Evolutionary conservation across 2,888 invertebrate genomes (phyloP).

Genomic region (Caenorhabditis virilis): DNA sequence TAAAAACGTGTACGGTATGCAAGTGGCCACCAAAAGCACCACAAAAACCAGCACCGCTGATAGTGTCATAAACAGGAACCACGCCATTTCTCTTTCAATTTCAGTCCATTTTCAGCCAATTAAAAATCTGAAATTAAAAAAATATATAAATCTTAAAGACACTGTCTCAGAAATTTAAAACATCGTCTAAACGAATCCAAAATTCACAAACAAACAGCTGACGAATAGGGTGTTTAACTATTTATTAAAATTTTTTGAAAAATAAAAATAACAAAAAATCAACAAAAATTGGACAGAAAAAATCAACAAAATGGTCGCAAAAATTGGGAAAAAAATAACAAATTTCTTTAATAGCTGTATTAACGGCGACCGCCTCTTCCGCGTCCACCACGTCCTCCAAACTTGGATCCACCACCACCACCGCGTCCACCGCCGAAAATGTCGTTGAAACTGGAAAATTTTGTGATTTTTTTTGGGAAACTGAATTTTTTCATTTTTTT

Average conservation of each 20-base stretch:
- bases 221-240: no score
- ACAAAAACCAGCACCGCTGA: conserved; percentile 33
- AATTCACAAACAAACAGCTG: no score
- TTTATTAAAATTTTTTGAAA: no score
- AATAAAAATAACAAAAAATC: no score
- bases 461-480: no score
- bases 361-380: conserved; percentile 23
- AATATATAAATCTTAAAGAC: background rate
- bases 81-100: conserved; percentile 16
- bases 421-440: conserved; percentile 34
- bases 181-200: no score
- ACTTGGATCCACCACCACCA: conserved; percentile 28
- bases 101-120: background rate
- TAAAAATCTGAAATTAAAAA: background rate
- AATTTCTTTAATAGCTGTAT: no score
- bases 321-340: conserved; percentile 7
- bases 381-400: conserved; percentile 23
- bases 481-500: conserved; percentile 1
- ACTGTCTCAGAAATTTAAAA: background rate
- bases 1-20: conserved; percentile 48
- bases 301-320: conserved; percentile 9
- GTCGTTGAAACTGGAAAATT: conserved; percentile 69
- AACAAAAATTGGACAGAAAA: conserved; percentile 2
- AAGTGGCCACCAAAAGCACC: conserved; percentile 39
- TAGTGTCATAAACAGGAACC: conserved; percentile 26